A percentile compares a stretch with the other conserved stretches of the same genome.
Evolutionary conservation across 2,113 vertebrate species (phyloP).

Genomic region (Crotalus tigris): DNA sequence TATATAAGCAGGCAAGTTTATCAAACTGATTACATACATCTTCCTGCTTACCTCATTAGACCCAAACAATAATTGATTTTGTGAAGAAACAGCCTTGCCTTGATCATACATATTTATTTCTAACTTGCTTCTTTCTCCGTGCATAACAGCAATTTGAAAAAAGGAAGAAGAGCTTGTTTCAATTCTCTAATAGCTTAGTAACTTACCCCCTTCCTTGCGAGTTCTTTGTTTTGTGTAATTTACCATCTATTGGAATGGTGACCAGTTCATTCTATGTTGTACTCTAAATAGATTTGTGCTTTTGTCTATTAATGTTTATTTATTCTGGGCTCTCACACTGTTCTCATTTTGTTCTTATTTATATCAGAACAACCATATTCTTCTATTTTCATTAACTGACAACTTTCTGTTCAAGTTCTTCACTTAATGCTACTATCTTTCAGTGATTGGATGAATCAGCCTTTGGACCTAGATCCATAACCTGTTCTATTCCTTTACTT

Average conservation of each 20-base stretch:
- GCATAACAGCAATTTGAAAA: neutral
- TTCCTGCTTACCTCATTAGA: neutral
- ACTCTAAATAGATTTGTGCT: neutral
- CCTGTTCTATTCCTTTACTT: neutral
- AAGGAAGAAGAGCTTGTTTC: neutral
- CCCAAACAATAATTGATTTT: neutral
- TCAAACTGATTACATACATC: neutral
- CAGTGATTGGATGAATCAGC: neutral
- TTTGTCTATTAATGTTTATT: neutral
- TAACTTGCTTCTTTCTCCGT: neutral
- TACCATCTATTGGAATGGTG: neutral
- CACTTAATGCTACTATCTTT: neutral
- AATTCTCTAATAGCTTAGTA: neutral
- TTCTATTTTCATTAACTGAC: neutral
- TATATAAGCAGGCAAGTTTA: neutral
- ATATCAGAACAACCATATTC: neutral
- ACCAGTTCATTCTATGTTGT: neutral
- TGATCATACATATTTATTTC: neutral
- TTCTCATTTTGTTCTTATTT: neutral
- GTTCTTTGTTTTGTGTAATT: neutral
- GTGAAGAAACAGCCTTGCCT: neutral
- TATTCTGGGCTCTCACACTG: neutral
- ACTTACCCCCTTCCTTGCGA: neutral
- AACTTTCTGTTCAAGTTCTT: neutral
- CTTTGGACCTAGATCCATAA: neutral